Conservation (phyloP, 2,797 vertebrate species). For the Protosalanx chinensis region DNA sequence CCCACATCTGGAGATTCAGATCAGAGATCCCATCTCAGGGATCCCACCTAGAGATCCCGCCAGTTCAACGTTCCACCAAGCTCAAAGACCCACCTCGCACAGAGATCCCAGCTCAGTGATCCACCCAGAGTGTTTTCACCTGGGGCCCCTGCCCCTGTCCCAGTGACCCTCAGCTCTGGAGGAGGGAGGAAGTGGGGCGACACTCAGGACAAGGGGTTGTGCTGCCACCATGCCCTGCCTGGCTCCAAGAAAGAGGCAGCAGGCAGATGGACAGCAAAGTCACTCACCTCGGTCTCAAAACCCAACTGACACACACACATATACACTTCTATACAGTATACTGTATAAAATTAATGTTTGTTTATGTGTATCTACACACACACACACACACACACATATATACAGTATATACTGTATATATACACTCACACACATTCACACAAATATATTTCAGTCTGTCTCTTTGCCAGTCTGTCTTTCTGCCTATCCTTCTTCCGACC, state of each 20-base stretch:
- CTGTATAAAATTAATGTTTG: too few relatives aligned
- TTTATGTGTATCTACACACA: conserved; percentile 41
- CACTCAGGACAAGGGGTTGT: too few relatives aligned
- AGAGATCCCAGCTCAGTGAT: too few relatives aligned
- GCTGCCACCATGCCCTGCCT: conserved; percentile 33
- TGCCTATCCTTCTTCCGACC: not conserved
- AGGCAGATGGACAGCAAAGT: conserved; percentile 62
- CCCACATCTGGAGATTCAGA: conserved; percentile 30
- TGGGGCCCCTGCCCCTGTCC: conserved; percentile 69
- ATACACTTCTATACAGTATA: too few relatives aligned
- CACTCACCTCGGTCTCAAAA: conserved; percentile 29
- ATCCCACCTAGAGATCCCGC: too few relatives aligned
- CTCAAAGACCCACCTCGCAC: conserved; percentile 28
- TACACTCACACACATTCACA: conserved; percentile 1
- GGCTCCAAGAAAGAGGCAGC: conserved; percentile 41
- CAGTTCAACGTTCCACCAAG: conserved; percentile 25
- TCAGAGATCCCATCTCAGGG: too few relatives aligned
- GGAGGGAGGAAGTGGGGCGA: not conserved
- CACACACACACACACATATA: conserved; percentile 17
- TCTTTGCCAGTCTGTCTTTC: conserved; percentile 12
- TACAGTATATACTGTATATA: conserved; percentile 14
- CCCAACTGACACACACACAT: conserved; percentile 13
- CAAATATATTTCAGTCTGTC: conserved; percentile 10
- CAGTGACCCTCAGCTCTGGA: too few relatives aligned
- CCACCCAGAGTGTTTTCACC: conserved; percentile 66